These are phyloP conservation scores for Drosophila tripunctata DNA, from an alignment of 2,888 invertebrate species.

Conservation along the genomic window DNA sequence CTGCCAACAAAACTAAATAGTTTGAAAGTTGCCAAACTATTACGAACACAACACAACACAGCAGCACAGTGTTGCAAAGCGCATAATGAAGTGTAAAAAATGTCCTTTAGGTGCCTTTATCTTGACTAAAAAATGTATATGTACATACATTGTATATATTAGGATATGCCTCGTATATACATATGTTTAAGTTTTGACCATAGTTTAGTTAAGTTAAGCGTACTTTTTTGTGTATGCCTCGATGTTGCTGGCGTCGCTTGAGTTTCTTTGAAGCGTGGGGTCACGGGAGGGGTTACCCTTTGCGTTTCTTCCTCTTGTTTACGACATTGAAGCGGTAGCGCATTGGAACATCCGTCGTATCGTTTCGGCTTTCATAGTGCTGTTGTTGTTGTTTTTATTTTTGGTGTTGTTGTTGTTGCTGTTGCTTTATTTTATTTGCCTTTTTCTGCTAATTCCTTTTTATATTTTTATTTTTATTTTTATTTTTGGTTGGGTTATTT, in stretches of 20 bases:
- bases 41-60: neutral
- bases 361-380: slow-evolving; percentile 56
- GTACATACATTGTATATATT: neutral
- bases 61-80: neutral
- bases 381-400: slow-evolving; percentile 15
- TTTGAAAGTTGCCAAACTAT: neutral
- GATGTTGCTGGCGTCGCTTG: slow-evolving; percentile 41
- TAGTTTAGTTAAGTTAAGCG: slow-evolving; percentile 14
- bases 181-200: slow-evolving; percentile 4
- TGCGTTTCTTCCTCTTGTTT: slow-evolving; percentile 49
- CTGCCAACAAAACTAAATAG: slow-evolving; percentile 1
- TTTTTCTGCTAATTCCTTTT: slow-evolving; percentile 2
- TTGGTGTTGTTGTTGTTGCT: slow-evolving; percentile 6
- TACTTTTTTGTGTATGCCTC: slow-evolving; percentile 59
- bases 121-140: no score
- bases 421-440: slow-evolving; percentile 4
- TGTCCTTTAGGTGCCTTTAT: no score
- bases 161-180: no score
- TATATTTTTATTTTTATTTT: slow-evolving; percentile 18
- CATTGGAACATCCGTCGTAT: slow-evolving; percentile 57
- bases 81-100: neutral
- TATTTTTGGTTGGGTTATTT: slow-evolving; percentile 25
- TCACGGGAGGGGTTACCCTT: slow-evolving; percentile 38
- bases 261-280: neutral
- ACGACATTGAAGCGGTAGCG: slow-evolving; percentile 59